Evolutionary conservation across 2,888 invertebrate genomes (phyloP).

Genomic region (Ophioninae sp.): DNA sequence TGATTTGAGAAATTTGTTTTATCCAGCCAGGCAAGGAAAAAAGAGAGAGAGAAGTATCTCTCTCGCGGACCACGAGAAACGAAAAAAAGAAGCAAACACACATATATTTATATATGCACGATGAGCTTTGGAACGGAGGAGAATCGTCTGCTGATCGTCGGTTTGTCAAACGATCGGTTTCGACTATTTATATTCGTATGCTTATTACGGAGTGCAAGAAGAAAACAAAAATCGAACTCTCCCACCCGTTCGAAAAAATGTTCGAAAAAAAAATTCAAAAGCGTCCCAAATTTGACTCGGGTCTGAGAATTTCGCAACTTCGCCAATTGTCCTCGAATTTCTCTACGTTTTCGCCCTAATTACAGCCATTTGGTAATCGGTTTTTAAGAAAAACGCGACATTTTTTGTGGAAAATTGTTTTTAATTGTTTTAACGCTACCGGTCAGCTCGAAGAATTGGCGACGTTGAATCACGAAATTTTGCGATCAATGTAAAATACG

Average conservation of each 20-base stretch:
- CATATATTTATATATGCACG: not conserved
- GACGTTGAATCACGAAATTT: not conserved
- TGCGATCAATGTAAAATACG: not conserved
- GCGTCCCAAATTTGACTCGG: not conserved
- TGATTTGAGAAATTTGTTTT: constrained; percentile 6
- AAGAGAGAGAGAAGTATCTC: not conserved
- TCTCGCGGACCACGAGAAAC: not conserved
- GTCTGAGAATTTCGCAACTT: not conserved
- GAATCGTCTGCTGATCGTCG: not conserved
- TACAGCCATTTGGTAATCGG: too few species aligned
- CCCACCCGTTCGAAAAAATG: not conserved
- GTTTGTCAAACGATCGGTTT: not conserved
- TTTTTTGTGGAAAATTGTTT: too few species aligned
- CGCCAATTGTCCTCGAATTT: too few species aligned
- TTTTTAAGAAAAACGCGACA: too few species aligned
- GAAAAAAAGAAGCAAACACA: not conserved
- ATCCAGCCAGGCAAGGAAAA: not conserved
- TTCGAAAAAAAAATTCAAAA: not conserved
- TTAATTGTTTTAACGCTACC: too few species aligned
- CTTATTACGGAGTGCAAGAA: not conserved
- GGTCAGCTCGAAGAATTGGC: too few species aligned
- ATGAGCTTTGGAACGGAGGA: not conserved
- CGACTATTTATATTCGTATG: not conserved
- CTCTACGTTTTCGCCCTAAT: too few species aligned
- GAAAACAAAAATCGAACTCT: not conserved